A percentile compares a stretch with the other conserved stretches of the same genome.
These are phyloP conservation scores for Albula glossodonta DNA, from an alignment of 2,113 vertebrate species.

Conservation along the genomic window DNA sequence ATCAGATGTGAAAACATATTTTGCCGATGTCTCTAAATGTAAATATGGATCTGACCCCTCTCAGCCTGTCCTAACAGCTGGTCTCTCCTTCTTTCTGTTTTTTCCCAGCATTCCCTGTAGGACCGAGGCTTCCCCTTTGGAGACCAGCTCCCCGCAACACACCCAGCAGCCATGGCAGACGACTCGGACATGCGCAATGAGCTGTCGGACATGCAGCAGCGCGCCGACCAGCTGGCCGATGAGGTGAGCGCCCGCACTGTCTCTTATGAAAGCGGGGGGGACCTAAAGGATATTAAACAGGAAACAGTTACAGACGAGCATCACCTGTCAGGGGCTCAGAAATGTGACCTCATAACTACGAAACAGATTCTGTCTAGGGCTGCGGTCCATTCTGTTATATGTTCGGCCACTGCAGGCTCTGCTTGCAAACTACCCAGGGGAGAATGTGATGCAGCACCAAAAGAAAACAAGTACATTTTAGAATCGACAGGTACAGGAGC, in stretches of 20 bases:
- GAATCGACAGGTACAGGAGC: too few relatives aligned
- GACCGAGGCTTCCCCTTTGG: conserved; percentile 47
- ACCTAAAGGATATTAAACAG: too few relatives aligned
- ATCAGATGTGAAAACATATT: background rate
- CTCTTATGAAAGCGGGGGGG: background rate
- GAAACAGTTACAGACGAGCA: too few relatives aligned
- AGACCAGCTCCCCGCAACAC: conserved; percentile 57
- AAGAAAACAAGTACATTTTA: too few relatives aligned
- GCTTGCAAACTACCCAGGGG: too few relatives aligned
- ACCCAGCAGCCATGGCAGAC: conserved; percentile 81
- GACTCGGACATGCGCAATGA: conserved; percentile 98
- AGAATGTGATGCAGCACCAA: too few relatives aligned
- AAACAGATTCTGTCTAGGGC: too few relatives aligned
- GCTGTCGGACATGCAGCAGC: conserved; percentile 92
- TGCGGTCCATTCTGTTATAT: too few relatives aligned
- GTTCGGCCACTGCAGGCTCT: too few relatives aligned
- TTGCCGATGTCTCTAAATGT: background rate
- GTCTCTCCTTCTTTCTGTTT: conserved; percentile 17
- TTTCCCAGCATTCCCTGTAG: conserved; percentile 39
- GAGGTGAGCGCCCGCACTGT: conserved; percentile 72
- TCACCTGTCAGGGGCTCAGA: too few relatives aligned
- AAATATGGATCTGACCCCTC: too few relatives aligned
- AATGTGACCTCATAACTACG: too few relatives aligned
- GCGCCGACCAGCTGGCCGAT: conserved; percentile 91
- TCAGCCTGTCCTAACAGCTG: background rate